phyloP scores from a whole-genome alignment of 2,797 vertebrate genomes.

The Thunnus albacares region DNA sequence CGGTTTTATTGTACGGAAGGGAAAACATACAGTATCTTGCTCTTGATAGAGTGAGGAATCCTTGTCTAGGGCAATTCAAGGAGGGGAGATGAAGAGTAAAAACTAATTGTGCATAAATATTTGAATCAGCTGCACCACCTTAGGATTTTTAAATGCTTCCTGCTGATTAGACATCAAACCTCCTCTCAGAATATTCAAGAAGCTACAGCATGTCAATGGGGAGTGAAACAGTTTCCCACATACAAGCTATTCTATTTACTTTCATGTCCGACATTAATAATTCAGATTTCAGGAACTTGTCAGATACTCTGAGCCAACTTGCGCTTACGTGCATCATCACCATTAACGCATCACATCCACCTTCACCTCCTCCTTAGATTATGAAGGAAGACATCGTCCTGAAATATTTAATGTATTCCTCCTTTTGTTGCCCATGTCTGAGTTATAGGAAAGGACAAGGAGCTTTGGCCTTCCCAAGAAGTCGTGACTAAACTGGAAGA shows the following conservation, averaged over 20 bases:
- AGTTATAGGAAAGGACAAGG: conserved; percentile 61
- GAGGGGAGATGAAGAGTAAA: conserved; percentile 4
- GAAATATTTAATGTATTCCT: conserved; percentile 68
- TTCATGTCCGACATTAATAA: conserved; percentile 59
- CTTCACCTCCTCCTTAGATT: conserved; percentile 24
- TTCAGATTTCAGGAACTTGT: conserved; percentile 45
- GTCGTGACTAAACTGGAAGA: conserved; percentile 66
- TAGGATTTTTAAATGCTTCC: neutral
- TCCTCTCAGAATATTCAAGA: conserved; percentile 6
- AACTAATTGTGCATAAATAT: conserved; percentile 24
- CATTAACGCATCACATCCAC: conserved; percentile 20
- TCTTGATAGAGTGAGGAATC: neutral
- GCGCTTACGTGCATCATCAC: neutral
- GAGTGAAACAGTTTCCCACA: conserved; percentile 39
- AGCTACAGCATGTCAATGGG: conserved; percentile 6
- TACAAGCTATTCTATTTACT: conserved; percentile 51
- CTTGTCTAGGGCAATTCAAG: conserved; percentile 50
- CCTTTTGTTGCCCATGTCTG: conserved; percentile 49
- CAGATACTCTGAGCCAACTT: neutral
- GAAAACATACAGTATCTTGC: conserved; percentile 35
- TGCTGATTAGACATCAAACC: conserved; percentile 13
- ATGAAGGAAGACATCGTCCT: conserved; percentile 29
- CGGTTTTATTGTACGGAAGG: conserved; percentile 35
- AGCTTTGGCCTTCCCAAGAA: conserved; percentile 43
- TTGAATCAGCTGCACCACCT: conserved; percentile 12